Percentiles rank a stretch among this genome's conserved stretches.
Conservation (phyloP, 1,140 invertebrate species). For the Drosophila baimaii region DNA sequence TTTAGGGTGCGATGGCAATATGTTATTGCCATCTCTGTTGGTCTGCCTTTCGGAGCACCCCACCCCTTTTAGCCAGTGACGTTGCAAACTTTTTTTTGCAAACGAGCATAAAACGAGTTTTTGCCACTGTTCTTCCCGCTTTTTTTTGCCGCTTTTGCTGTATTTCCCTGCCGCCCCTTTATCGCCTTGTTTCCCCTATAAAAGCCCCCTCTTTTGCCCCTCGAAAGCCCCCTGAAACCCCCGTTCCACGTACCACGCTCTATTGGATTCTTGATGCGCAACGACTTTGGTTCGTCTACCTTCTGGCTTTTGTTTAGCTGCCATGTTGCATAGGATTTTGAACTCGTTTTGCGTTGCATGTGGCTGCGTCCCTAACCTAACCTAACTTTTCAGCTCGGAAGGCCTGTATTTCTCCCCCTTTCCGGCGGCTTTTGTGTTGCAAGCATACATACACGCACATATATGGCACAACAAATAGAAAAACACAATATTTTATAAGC, state of each 20-base stretch:
- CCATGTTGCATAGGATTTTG: slow-evolving; percentile 83
- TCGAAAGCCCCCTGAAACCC: slow-evolving; percentile 4
- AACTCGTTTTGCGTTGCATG: slow-evolving; percentile 74
- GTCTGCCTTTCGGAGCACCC: slow-evolving; percentile 1
- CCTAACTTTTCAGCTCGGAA: slow-evolving; percentile 69
- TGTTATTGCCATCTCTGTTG: slow-evolving; percentile 33
- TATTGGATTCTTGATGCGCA: slow-evolving; percentile 60
- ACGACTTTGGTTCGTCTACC: slow-evolving; percentile 74
- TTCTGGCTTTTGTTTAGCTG: slow-evolving; percentile 71
- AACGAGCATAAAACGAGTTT: slow-evolving; percentile 50
- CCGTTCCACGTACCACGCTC: slow-evolving; percentile 54
- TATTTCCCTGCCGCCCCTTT: slow-evolving; percentile 17
- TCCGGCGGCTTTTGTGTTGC: slow-evolving; percentile 42
- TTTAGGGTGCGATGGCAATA: slow-evolving; percentile 25
- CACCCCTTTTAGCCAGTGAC: slow-evolving; percentile 55
- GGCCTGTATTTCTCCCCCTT: slow-evolving; percentile 50
- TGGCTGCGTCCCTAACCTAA: slow-evolving; percentile 81
- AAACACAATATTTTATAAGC: slow-evolving; percentile 33
- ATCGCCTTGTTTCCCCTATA: slow-evolving; percentile 28
- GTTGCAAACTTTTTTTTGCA: slow-evolving; percentile 52
- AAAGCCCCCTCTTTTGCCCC: slow-evolving; percentile 11
- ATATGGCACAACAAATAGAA: slow-evolving; percentile 10
- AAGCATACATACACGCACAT: not conserved
- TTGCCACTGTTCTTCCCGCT: slow-evolving; percentile 49
- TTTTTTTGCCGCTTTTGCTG: slow-evolving; percentile 43